Conservation (phyloP, 2,888 invertebrate species). For the Aphidius colemani region DNA sequence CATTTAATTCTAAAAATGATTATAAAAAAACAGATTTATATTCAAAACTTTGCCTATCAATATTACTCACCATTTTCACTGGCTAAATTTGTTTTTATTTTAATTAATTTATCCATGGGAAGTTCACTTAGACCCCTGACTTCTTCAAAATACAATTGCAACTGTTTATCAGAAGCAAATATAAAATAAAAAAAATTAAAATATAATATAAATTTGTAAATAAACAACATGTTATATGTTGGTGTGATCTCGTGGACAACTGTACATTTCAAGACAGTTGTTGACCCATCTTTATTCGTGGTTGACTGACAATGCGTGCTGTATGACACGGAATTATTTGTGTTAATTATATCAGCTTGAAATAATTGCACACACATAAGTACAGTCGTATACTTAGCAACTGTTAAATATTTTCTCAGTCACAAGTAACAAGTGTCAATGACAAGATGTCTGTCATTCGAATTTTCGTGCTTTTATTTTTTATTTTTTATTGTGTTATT, state of each 20-base stretch:
- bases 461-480: constrained; percentile 14
- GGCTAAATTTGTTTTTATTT: constrained; percentile 63
- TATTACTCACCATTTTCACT: constrained; percentile 40
- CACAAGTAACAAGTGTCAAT: constrained; percentile 22
- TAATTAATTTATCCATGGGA: constrained; percentile 71
- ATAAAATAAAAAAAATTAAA: constrained; percentile 4
- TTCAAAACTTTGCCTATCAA: not conserved
- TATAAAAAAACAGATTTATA: not conserved
- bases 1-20: constrained; percentile 1
- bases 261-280: not conserved
- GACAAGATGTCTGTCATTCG: constrained; percentile 31
- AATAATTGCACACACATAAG: constrained; percentile 29
- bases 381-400: constrained; percentile 30
- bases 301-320: constrained; percentile 43
- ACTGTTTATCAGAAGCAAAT: constrained; percentile 4
- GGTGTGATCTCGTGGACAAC: not conserved
- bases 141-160: constrained; percentile 45
- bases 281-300: constrained; percentile 24
- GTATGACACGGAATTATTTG: constrained; percentile 21
- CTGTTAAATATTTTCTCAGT: constrained; percentile 29
- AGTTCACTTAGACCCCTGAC: constrained; percentile 69
- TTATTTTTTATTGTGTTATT: constrained; percentile 18
- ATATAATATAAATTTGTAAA: constrained; percentile 1
- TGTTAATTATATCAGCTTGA: constrained; percentile 17
- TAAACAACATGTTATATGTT: constrained; percentile 4